Conservation (phyloP, 2,797 vertebrate genomes). For the Malurus leucopterus region DNA sequence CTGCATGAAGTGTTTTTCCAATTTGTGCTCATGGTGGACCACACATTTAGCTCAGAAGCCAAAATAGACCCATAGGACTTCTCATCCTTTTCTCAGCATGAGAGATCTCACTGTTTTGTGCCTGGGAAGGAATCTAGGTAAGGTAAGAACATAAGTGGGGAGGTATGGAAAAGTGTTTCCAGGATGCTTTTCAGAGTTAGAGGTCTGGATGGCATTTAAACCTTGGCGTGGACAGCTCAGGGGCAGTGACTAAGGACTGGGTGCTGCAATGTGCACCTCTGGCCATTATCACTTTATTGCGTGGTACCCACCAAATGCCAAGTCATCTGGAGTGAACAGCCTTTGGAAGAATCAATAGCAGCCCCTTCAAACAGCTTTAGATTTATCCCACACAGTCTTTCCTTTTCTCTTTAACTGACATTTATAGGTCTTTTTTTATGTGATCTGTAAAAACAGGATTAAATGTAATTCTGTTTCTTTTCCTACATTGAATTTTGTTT, state of each 20-base stretch:
- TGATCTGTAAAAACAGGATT: background rate
- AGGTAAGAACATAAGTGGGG: rapidly evolving
- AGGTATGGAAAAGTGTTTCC: background rate
- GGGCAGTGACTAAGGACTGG: background rate
- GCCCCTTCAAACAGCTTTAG: background rate
- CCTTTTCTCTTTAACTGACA: background rate
- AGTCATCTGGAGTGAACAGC: background rate
- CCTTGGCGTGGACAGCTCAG: background rate
- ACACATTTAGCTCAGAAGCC: background rate
- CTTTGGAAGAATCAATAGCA: background rate
- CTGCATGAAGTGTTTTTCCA: background rate
- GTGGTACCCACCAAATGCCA: background rate
- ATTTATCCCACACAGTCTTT: background rate
- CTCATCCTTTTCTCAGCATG: background rate
- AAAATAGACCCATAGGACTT: background rate
- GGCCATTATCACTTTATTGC: background rate
- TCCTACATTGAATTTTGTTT: background rate
- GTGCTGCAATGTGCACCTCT: background rate
- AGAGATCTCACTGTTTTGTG: background rate
- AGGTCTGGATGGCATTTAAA: background rate
- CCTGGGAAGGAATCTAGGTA: background rate
- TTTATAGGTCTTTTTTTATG: background rate
- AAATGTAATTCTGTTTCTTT: background rate
- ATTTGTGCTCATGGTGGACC: background rate
- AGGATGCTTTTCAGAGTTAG: background rate